Evolutionary conservation across 1,140 invertebrate species (phyloP), one percentile per base, ranked within the genome.

Genomic region (Hetaerina americana): DNA sequence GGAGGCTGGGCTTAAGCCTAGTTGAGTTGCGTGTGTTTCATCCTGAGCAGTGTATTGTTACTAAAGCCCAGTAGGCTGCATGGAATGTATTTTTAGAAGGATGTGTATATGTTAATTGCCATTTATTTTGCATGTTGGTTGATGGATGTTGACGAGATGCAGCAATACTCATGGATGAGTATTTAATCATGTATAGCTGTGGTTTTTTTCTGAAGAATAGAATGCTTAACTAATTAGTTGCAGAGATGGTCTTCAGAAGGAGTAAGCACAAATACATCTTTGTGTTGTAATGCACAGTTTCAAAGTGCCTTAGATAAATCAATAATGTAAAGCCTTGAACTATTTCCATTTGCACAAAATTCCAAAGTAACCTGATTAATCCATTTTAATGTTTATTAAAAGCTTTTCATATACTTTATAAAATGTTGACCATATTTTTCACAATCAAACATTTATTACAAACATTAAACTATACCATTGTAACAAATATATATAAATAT

Each of bases 1-100:
- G 97, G 97, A n/a, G 97, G 95, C 15, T 97, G 95, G 95, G 87
- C 87, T 76, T 92, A 87, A 85, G 72, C 12, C 67, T 25, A 24
- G n/a, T n/a, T 18, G 22, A 18, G 40, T 12, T 57, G 40, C 40
- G 22, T 57, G 2, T n/a, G 22, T 18, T 12, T 57, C 40, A 57
- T 57, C 40, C 10, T 57, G 22, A 57, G 15, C 40, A 57, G 40
- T 57, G 15, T 57, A n/a, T 57, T 57, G 40, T 57, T 18, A 12
- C 22, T 18, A 57, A 57, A 57, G 40, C 40, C 15, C 22, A 18
- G 15, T 12, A 57, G 22, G 22, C 22, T 10, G 40, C 22, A n/a
- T 57, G 40, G 2, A 57, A 18, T 18, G 40, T 57, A 57, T 57
- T 57, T 57, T 57, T 57, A 57, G 40, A 10, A 2, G 22, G 10